Evolutionary conservation across 2,113 vertebrate genomes (phyloP).

Genomic region (Tautogolabrus adspersus): DNA sequence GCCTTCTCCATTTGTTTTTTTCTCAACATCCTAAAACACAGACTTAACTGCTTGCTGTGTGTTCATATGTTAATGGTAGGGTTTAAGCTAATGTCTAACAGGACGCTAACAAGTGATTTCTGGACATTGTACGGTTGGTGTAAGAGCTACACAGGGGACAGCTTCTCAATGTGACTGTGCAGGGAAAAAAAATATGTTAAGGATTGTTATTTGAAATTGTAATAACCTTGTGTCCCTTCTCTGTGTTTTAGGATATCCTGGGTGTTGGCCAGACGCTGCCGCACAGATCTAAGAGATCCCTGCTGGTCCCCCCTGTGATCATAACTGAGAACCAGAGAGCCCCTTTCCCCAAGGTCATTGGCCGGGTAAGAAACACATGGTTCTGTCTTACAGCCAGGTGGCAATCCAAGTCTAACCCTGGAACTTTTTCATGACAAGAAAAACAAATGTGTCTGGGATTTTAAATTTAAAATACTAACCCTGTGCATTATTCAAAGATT

Average conservation of each 20-base stretch:
- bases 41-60: background rate
- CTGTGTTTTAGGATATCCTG: constrained; percentile 86
- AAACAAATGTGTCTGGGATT: background rate
- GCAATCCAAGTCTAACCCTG: background rate
- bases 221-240: constrained; percentile 1
- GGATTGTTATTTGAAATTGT: background rate
- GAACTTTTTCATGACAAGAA: background rate
- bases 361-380: constrained; percentile 87
- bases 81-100: background rate
- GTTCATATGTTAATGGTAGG: background rate
- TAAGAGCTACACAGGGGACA: background rate
- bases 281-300: constrained; percentile 90
- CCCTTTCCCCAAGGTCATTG: constrained; percentile 90
- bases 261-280: constrained; percentile 83
- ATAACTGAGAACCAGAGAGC: constrained; percentile 95
- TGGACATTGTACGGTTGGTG: background rate
- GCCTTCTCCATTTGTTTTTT: background rate
- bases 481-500: constrained; percentile 6
- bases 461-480: background rate
- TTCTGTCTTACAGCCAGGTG: background rate
- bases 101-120: background rate
- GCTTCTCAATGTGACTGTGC: background rate
- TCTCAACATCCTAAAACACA: background rate
- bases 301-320: constrained; percentile 90
- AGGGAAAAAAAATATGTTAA: too few species aligned